These are phyloP conservation scores for Caenorhabditis zanzibari DNA, from an alignment of 2,888 invertebrate genomes.

Conservation along the genomic window DNA sequence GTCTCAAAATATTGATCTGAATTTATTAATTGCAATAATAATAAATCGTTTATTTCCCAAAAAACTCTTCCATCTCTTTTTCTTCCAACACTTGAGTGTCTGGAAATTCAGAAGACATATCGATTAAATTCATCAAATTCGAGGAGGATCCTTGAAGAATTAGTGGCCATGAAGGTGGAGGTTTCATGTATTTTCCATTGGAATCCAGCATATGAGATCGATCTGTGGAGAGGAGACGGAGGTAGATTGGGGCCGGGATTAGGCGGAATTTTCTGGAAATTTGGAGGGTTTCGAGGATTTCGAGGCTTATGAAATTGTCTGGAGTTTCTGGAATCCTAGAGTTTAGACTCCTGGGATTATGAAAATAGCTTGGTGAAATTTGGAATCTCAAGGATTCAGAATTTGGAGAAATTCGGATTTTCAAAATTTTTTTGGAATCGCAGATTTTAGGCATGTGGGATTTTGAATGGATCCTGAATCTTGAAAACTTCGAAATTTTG, in stretches of 20 bases:
- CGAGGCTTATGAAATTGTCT: too few species aligned
- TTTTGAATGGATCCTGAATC: too few species aligned
- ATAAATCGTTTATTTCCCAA: conserved; percentile 5
- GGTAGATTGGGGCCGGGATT: conserved; percentile 46
- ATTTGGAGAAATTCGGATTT: background rate
- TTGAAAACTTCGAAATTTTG: too few species aligned
- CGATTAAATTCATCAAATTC: conserved; percentile 36
- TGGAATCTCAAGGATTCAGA: too few species aligned
- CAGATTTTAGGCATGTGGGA: too few species aligned
- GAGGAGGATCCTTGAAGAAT: conserved; percentile 16
- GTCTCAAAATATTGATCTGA: background rate
- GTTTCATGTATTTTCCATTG: conserved; percentile 46
- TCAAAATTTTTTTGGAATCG: too few species aligned
- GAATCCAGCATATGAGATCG: conserved; percentile 67
- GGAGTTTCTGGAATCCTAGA: too few species aligned
- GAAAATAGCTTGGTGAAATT: too few species aligned
- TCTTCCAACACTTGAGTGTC: conserved; percentile 29
- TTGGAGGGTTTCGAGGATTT: too few species aligned
- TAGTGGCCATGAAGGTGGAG: conserved; percentile 50
- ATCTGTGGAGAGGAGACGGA: conserved; percentile 62
- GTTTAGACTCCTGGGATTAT: too few species aligned
- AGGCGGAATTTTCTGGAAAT: conserved; percentile 68
- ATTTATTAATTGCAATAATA: background rate
- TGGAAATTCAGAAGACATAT: background rate
- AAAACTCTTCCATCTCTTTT: conserved; percentile 17